Conservation (phyloP, 2,113 vertebrate genomes). For the Hyaena hyaena region DNA sequence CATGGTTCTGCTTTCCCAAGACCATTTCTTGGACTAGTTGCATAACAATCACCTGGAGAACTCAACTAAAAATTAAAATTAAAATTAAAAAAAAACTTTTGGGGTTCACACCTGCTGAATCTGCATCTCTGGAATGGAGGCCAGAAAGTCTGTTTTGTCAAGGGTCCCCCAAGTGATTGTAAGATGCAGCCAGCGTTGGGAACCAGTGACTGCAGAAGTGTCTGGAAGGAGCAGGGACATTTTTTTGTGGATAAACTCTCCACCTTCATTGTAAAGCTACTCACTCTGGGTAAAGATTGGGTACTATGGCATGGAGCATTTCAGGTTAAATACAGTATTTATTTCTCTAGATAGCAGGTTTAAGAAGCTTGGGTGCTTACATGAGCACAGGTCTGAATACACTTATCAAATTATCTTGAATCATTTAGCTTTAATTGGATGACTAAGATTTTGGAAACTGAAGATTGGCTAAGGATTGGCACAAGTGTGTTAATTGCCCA, state of each 20-base stretch:
- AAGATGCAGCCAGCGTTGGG: background rate
- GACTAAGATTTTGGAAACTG: constrained; percentile 20
- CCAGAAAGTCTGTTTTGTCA: background rate
- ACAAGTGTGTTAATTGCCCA: background rate
- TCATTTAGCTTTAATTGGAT: background rate
- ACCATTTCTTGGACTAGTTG: background rate
- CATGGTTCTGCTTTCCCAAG: background rate
- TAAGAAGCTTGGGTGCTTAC: background rate
- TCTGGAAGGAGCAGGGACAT: background rate
- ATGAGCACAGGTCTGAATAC: background rate
- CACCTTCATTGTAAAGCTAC: background rate
- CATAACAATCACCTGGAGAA: background rate
- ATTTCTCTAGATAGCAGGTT: background rate
- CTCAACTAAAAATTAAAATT: background rate
- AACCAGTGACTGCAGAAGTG: background rate
- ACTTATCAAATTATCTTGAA: background rate
- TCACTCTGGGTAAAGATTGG: background rate
- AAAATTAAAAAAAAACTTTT: background rate
- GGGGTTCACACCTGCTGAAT: background rate
- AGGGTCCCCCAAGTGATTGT: background rate
- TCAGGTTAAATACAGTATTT: background rate
- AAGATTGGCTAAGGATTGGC: background rate
- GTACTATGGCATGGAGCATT: too few relatives aligned
- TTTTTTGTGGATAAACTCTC: background rate
- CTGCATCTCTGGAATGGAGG: background rate